Percentiles rank a stretch among this genome's conserved stretches.
Evolutionary conservation across 2,797 vertebrate species (phyloP).

Genomic region (Argya squamiceps): DNA sequence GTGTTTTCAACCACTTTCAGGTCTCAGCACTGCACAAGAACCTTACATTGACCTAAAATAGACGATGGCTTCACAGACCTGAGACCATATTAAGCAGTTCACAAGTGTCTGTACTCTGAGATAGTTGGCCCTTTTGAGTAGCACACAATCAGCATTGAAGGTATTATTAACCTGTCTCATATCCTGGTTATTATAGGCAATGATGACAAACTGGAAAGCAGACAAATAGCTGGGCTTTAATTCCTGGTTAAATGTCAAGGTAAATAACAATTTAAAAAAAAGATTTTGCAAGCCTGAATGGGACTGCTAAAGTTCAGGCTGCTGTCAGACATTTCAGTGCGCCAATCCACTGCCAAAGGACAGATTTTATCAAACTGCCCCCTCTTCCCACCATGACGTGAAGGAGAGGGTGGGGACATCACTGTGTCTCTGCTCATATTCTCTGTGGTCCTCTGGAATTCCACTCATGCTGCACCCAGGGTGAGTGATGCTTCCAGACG

Average conservation of each 20-base stretch:
- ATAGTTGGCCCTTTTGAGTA: neutral
- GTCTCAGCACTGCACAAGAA: neutral
- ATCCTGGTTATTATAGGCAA: neutral
- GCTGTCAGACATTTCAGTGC: neutral
- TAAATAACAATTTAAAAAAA: neutral
- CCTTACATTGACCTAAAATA: neutral
- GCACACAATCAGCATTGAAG: neutral
- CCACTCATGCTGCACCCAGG: too few relatives aligned
- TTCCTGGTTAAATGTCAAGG: neutral
- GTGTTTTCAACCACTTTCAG: neutral
- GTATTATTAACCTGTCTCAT: neutral
- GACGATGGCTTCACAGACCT: neutral
- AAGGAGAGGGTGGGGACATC: neutral
- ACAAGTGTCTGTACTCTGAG: neutral
- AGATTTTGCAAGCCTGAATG: neutral
- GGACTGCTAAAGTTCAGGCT: neutral
- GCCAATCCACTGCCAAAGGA: neutral
- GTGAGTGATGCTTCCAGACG: neutral
- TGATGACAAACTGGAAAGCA: neutral
- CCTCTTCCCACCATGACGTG: accelerated
- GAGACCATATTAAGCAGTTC: neutral
- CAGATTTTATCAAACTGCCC: neutral
- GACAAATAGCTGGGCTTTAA: neutral
- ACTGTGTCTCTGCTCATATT: neutral
- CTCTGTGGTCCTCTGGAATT: neutral